phyloP scores from a whole-genome alignment of 1,140 invertebrate species.

The Drosophila melanogaster region Release_6_plus_ISO1_MT NT_033777.3:12057001-12057500 shows the following conservation, averaged over 20 bases:
- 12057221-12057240: neutral
- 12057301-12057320: slow-evolving; percentile 35
- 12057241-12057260: slow-evolving; percentile 21
- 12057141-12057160: slow-evolving; percentile 11
- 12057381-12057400: neutral
- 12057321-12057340: slow-evolving; percentile 53
- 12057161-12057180: slow-evolving; percentile 10
- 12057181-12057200: neutral
- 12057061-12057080: too few species aligned
- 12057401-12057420: neutral
- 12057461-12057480: neutral
- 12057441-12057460: slow-evolving; percentile 9
- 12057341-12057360: slow-evolving; percentile 52
- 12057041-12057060: neutral
- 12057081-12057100: neutral
- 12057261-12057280: slow-evolving; percentile 53
- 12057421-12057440: slow-evolving; percentile 1
- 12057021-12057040: neutral
- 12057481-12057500: neutral
- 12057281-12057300: slow-evolving; percentile 59
- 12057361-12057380: slow-evolving; percentile 11
- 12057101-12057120: neutral
- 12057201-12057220: neutral
- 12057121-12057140: neutral
- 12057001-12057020: neutral